A percentile compares a stretch with the other conserved stretches of the same genome.
Conservation (phyloP, 1,140 invertebrate genomes). For the Eueides isabella region DNA sequence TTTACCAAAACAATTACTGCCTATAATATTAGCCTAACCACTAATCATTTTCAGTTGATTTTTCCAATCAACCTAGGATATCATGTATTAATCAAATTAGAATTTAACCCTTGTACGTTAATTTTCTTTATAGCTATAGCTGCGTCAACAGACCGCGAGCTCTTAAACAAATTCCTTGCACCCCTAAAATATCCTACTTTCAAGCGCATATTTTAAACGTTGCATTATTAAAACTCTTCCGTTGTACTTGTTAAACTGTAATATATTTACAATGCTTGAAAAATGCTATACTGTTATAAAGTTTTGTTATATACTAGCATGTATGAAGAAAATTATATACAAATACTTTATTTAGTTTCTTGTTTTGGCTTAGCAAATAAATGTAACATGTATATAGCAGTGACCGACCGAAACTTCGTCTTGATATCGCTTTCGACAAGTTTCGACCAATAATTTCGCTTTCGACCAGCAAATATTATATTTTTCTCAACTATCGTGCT, state of each 20-base stretch:
- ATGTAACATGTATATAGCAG: too few species aligned
- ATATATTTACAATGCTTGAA: constrained; percentile 6
- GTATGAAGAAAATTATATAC: background rate
- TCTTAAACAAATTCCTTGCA: constrained; percentile 23
- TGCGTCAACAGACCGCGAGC: constrained; percentile 4
- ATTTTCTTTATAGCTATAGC: background rate
- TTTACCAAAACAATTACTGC: too few species aligned
- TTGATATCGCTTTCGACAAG: too few species aligned
- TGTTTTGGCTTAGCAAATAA: too few species aligned
- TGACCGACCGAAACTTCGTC: too few species aligned
- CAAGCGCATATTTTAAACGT: constrained; percentile 16
- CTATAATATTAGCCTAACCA: too few species aligned
- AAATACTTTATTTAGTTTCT: background rate
- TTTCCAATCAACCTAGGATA: background rate
- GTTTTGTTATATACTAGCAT: background rate
- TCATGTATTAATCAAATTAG: too few species aligned
- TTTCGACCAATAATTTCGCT: too few species aligned
- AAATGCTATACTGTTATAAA: background rate
- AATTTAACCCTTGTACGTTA: too few species aligned
- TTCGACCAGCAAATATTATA: too few species aligned
- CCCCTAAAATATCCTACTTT: background rate
- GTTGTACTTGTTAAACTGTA: background rate
- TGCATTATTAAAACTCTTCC: constrained; percentile 21
- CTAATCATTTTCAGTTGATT: too few species aligned
- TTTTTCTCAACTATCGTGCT: too few species aligned